Evolutionary conservation across 2,113 vertebrate genomes (phyloP).

Genomic region (Heptranchias perlo): DNA sequence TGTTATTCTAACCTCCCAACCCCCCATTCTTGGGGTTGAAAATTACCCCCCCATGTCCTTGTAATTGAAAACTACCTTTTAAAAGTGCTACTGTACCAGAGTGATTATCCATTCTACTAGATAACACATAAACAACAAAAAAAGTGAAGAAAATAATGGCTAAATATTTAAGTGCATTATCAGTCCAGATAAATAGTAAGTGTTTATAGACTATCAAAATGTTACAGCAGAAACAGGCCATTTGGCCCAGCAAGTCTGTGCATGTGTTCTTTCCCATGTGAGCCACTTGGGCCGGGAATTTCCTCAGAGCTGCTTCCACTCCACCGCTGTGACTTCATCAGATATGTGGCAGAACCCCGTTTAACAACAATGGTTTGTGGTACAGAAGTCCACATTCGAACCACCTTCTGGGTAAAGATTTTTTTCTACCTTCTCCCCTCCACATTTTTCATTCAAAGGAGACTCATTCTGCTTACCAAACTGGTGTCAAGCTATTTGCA

Average conservation of each 20-base stretch:
- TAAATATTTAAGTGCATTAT: neutral
- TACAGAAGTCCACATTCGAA: too few species aligned
- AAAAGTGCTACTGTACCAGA: neutral
- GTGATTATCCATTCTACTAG: neutral
- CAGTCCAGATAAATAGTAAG: neutral
- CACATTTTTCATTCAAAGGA: too few species aligned
- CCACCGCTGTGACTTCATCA: neutral
- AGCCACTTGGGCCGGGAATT: neutral
- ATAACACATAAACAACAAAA: neutral
- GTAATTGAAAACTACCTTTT: neutral
- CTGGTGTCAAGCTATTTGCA: too few species aligned
- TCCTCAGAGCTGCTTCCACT: neutral
- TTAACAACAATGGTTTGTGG: neutral
- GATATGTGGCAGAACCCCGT: neutral
- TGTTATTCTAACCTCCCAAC: too few species aligned
- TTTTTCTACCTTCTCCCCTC: too few species aligned
- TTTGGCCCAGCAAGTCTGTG: neutral
- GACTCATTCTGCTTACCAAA: too few species aligned
- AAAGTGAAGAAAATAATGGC: neutral
- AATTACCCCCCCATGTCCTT: too few species aligned
- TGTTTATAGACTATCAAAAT: neutral
- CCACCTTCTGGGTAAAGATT: too few species aligned
- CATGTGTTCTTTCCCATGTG: neutral
- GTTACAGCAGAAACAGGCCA: neutral
- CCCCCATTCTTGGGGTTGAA: too few species aligned